A percentile compares a stretch with the other conserved stretches of the same genome.
These are phyloP conservation scores for Drosophila pseudotalamancana DNA, from an alignment of 2,888 invertebrate genomes.

Conservation along the genomic window DNA sequence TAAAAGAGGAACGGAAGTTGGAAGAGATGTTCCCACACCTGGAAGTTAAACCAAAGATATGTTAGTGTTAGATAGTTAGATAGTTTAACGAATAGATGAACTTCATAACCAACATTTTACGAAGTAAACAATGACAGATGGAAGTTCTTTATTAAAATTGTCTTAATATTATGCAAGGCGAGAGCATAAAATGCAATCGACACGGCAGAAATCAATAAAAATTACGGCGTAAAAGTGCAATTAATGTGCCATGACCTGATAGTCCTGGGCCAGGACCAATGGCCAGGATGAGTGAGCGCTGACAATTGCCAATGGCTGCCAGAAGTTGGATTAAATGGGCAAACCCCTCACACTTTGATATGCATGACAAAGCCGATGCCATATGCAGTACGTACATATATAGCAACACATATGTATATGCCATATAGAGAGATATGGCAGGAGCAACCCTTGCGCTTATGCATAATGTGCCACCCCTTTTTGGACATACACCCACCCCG, in stretches of 20 bases:
- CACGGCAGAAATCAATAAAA: conserved; percentile 62
- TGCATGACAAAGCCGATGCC: conserved; percentile 39
- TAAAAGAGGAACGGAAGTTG: neutral
- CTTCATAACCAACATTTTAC: neutral
- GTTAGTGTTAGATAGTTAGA: neutral
- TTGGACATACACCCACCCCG: conserved; percentile 45
- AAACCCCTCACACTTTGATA: conserved; percentile 35
- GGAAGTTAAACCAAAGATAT: neutral
- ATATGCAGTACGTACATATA: neutral
- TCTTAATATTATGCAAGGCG: conserved; percentile 44
- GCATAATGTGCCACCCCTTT: conserved; percentile 75
- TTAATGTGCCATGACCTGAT: conserved; percentile 66
- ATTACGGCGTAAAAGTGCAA: conserved; percentile 67
- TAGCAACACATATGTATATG: neutral
- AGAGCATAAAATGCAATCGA: conserved; percentile 27
- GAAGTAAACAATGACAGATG: neutral
- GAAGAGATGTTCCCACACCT: neutral
- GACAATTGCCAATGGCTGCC: conserved; percentile 49
- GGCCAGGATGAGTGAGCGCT: conserved; percentile 20
- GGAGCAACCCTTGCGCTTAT: conserved; percentile 66
- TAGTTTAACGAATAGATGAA: too few species aligned
- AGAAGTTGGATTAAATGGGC: conserved; percentile 20
- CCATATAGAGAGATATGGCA: conserved; percentile 2
- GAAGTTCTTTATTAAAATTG: neutral
- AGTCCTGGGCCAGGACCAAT: conserved; percentile 40